Percentiles rank a stretch among this genome's conserved stretches.
These are phyloP conservation scores for Onychostruthus taczanowskii DNA, from an alignment of 2,113 vertebrate species.

Conservation along the genomic window DNA sequence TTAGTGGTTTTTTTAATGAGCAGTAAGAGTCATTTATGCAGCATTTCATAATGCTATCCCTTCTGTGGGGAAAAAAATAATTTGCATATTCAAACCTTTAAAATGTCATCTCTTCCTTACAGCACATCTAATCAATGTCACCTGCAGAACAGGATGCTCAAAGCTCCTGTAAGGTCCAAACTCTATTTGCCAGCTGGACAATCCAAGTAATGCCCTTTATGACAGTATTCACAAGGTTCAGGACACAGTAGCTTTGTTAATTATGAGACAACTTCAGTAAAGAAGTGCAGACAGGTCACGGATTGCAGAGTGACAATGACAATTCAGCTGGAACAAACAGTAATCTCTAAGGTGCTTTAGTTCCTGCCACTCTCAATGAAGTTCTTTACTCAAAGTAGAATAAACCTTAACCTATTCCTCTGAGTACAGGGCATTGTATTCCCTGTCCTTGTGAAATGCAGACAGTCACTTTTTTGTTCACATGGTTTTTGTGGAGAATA, in stretches of 20 bases:
- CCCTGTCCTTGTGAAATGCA: slow-evolving; percentile 30
- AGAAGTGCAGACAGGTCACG: not conserved
- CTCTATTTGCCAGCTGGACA: slow-evolving; percentile 13
- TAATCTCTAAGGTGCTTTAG: slow-evolving; percentile 27
- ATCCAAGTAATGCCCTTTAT: slow-evolving; percentile 5
- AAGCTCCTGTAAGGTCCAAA: slow-evolving; percentile 7
- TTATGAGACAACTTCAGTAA: not conserved
- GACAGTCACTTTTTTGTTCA: not conserved
- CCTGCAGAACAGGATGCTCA: not conserved
- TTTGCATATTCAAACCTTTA: slow-evolving; percentile 38
- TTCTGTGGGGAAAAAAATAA: not conserved
- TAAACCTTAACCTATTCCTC: not conserved
- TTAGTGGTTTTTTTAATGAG: not conserved
- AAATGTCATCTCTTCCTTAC: slow-evolving; percentile 58
- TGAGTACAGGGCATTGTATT: not conserved
- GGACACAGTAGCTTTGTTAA: not conserved
- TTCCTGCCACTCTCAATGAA: slow-evolving; percentile 28
- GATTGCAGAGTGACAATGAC: slow-evolving; percentile 24
- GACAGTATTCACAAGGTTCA: not conserved
- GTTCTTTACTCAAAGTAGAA: slow-evolving; percentile 27
- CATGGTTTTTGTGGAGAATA: not conserved
- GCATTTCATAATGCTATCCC: not conserved
- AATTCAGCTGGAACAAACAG: slow-evolving; percentile 40
- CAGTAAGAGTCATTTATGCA: not conserved
- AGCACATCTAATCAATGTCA: slow-evolving; percentile 24